Percentiles rank a stretch among this genome's conserved stretches.
Evolutionary conservation across 1,140 invertebrate species (phyloP).

Genomic region (Pogonomyrmex californicus): DNA sequence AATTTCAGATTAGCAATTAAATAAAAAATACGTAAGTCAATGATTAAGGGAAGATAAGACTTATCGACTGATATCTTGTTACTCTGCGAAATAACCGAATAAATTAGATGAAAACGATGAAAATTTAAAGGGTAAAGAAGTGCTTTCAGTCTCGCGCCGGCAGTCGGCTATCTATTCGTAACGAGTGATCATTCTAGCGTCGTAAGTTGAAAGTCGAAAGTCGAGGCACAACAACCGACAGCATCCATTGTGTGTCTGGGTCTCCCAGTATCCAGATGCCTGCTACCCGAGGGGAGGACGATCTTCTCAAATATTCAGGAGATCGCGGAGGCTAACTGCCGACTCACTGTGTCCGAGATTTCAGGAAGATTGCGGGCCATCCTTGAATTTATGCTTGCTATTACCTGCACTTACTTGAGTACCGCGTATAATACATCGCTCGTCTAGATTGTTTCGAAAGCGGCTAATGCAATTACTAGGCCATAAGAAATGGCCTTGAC

Average conservation of each 20-base stretch:
- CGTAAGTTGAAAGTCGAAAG: slow-evolving; percentile 35
- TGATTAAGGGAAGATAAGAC: neutral
- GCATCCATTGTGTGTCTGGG: slow-evolving; percentile 57
- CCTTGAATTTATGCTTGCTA: slow-evolving; percentile 81
- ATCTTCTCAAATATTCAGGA: slow-evolving; percentile 86
- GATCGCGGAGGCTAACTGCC: slow-evolving; percentile 85
- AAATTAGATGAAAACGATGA: neutral
- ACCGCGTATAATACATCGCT: slow-evolving; percentile 13
- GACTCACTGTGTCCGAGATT: slow-evolving; percentile 84
- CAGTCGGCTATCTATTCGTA: neutral
- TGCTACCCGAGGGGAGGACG: slow-evolving; percentile 70
- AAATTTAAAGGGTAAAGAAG: neutral
- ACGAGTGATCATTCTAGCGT: slow-evolving; percentile 32
- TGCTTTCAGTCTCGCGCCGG: neutral
- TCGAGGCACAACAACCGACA: slow-evolving; percentile 43
- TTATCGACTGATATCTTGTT: neutral
- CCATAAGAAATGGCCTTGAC: neutral
- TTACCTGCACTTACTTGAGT: slow-evolving; percentile 61
- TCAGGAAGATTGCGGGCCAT: slow-evolving; percentile 84
- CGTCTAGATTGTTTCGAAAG: slow-evolving; percentile 9
- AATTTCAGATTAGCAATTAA: neutral
- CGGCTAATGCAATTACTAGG: slow-evolving; percentile 18
- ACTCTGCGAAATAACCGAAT: neutral
- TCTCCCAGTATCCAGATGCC: slow-evolving; percentile 46
- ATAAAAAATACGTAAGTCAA: neutral